Conservation (phyloP, 2,797 vertebrate species). For the Protosalanx chinensis region DNA sequence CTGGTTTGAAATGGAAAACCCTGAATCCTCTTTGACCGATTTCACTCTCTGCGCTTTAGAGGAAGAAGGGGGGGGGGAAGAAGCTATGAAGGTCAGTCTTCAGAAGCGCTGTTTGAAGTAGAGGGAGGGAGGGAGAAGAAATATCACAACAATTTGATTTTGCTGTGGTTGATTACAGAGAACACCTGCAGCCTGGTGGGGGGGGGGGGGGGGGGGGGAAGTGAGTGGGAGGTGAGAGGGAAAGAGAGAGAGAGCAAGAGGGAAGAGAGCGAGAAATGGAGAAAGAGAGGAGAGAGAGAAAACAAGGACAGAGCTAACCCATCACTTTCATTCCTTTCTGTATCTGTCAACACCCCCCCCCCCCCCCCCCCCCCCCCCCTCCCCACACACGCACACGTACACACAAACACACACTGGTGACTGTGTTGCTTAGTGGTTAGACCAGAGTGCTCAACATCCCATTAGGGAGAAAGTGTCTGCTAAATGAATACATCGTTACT, state of each 20-base stretch:
- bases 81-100: conserved; percentile 15
- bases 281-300: no score
- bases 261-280: no score
- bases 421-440: no score
- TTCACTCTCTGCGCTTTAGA: not conserved
- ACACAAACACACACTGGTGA: not conserved
- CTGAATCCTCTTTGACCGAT: conserved; percentile 15
- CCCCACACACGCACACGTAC: not conserved
- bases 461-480: no score
- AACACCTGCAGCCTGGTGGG: conserved; percentile 1
- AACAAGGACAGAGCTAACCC: no score
- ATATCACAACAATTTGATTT: conserved; percentile 19
- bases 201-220: not conserved
- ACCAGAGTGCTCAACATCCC: no score
- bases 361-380: no score
- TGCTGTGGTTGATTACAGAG: conserved; percentile 21
- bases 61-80: not conserved
- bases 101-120: conserved; percentile 11
- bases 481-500: no score
- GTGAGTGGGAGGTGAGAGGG: not conserved
- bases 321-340: not conserved
- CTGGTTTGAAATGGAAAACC: conserved; percentile 19
- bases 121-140: not conserved
- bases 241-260: not conserved
- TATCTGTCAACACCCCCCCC: no score